Evolutionary conservation across 1,140 invertebrate genomes (phyloP).

Genomic region (Melitaea cinxia): DNA sequence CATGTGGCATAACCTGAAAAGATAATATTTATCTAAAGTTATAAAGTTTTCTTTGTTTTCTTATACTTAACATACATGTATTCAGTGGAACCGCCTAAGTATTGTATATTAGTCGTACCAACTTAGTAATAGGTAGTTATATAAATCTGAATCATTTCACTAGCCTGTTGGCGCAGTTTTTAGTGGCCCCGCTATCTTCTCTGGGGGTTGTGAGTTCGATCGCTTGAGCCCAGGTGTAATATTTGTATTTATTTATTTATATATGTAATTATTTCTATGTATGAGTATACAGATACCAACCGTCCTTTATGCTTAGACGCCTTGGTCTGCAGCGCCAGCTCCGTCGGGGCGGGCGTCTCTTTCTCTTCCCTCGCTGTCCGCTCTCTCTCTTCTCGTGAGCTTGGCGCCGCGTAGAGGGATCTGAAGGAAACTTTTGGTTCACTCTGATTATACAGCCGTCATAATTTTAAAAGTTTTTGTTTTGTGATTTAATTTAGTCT

Average conservation of each 20-base stretch:
- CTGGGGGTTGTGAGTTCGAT: too few species aligned
- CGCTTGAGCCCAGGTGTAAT: too few species aligned
- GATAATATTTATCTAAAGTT: constrained; percentile 1
- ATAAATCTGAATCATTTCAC: too few species aligned
- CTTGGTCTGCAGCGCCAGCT: constrained; percentile 37
- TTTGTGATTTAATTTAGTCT: neutral
- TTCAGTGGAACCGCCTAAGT: too few species aligned
- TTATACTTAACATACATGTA: too few species aligned
- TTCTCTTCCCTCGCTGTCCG: constrained; percentile 43
- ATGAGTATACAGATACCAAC: constrained; percentile 17
- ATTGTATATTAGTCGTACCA: too few species aligned
- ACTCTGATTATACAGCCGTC: constrained; percentile 58
- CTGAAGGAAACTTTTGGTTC: constrained; percentile 71
- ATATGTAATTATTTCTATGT: too few species aligned
- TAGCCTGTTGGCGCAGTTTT: too few species aligned
- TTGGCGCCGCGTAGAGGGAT: constrained; percentile 81
- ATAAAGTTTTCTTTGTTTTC: neutral
- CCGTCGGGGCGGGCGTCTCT: constrained; percentile 32
- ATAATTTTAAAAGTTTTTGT: constrained; percentile 4
- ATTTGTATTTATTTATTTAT: too few species aligned
- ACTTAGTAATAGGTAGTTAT: too few species aligned
- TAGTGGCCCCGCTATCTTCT: too few species aligned
- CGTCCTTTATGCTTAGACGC: constrained; percentile 58
- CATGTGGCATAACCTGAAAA: constrained; percentile 67
- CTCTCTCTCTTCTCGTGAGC: constrained; percentile 48